Base-by-base conservation (phyloP, 2,888 invertebrate genomes). In the Spilarctia lutea region DNA sequence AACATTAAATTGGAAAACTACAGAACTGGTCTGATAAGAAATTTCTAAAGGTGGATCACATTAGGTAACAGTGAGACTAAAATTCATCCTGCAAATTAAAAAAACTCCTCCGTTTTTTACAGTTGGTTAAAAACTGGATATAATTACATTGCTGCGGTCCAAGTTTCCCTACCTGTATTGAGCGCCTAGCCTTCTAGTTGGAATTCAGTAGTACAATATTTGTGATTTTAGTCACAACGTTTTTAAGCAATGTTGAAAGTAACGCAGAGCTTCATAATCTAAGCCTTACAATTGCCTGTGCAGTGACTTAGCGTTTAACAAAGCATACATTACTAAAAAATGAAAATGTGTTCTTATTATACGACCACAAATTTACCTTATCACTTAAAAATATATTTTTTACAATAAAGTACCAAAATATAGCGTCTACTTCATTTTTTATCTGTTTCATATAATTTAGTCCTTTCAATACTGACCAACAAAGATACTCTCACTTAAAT, bases 321-420 rank as follows among this genome's bases (percentile, higher is more conserved):
- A 68, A 33, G 52, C 56, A 60, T 27, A 56, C n/a, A 63, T 68
- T 20, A 60, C n/a, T 67, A 68, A 16, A 69, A 35, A 27, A 66
- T 30, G 8, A 65, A 45, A n/a, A 56, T 35, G 2, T 52, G 20
- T 35, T 45, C 35, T 68, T 74, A 52, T 13, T 81, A 77, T 82
- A 81, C 66, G 68, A 89, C 86, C 86, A 90, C 89, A 89, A 89
- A 88, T 79, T 81, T 81, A 76, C 87, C 91, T 88, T 84, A 81
- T 84, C 79, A 75, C 82, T 79, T 83, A 78, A 73, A 81, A 78
- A 86, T 66, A 86, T 77, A 81, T 83, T 83, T 70, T 83, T 83
- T 79, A 84, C 81, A 88, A 87, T 88, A 87, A 83, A 86, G 81
- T 86, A 85, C 77, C 75, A 85, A 88, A 88, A 88, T 86, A 87